phyloP scores from a whole-genome alignment of 1,140 invertebrate species.

The Diachasma alloeum region DNA sequence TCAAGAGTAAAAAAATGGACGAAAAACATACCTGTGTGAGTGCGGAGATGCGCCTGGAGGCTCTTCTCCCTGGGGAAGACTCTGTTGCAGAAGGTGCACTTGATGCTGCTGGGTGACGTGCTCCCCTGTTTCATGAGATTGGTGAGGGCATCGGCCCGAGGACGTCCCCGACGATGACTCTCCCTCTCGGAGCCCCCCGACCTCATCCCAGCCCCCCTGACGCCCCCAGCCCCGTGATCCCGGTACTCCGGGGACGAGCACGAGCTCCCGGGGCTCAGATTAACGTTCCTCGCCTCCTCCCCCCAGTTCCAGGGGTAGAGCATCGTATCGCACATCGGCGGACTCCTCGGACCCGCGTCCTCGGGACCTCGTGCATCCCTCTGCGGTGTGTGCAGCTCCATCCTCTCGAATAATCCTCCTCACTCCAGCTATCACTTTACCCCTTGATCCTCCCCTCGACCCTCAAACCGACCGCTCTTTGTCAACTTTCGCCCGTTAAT shows the following conservation, averaged over 20 bases:
- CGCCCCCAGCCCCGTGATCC: conserved; percentile 24
- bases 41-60: conserved; percentile 81
- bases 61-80: conserved; percentile 85
- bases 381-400: conserved; percentile 54
- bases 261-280: conserved; percentile 59
- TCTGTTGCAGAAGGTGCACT: conserved; percentile 77
- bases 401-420: conserved; percentile 13
- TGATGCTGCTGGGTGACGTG: conserved; percentile 76
- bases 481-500: background rate
- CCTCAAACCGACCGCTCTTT: background rate
- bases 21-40: conserved; percentile 74
- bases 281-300: conserved; percentile 58
- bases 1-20: background rate
- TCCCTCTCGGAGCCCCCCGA: conserved; percentile 35
- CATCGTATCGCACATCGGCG: conserved; percentile 56
- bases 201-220: conserved; percentile 24
- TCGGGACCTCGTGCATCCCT: conserved; percentile 40
- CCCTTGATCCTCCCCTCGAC: background rate
- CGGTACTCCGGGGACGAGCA: conserved; percentile 60
- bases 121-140: conserved; percentile 78
- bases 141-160: conserved; percentile 77
- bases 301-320: conserved; percentile 60
- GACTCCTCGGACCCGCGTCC: conserved; percentile 45
- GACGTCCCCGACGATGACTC: conserved; percentile 70
- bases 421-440: too few relatives aligned